These are phyloP conservation scores for Tiliacea aurago DNA, from an alignment of 2,888 invertebrate species.

Conservation along the genomic window DNA sequence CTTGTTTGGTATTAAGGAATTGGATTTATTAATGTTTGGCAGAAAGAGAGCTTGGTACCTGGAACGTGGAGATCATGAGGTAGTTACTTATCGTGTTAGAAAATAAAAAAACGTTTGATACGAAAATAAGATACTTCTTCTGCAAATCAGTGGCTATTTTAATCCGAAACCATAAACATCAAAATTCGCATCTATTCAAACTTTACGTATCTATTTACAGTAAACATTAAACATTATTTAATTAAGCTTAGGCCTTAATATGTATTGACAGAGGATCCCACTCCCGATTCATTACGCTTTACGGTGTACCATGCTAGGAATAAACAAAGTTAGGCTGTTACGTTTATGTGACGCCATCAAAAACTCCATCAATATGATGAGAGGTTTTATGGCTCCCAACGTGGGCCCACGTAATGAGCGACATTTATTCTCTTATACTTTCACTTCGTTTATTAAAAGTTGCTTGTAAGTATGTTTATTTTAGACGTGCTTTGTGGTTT, in stretches of 20 bases:
- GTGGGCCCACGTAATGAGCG: constrained; percentile 74
- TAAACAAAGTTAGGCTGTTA: constrained; percentile 77
- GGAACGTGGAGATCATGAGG: background rate
- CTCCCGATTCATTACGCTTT: constrained; percentile 59
- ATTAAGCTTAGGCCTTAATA: constrained; percentile 33
- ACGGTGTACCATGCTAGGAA: constrained; percentile 57
- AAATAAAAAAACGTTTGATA: background rate
- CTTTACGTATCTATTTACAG: constrained; percentile 17
- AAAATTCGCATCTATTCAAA: constrained; percentile 15
- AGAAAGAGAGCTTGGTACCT: constrained; percentile 1
- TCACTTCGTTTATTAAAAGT: constrained; percentile 65
- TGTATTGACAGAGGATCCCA: constrained; percentile 50
- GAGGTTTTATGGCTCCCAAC: constrained; percentile 70
- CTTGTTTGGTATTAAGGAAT: background rate
- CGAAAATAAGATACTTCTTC: background rate
- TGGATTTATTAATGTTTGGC: background rate
- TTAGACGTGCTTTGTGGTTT: background rate
- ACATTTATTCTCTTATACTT: constrained; percentile 72
- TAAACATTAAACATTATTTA: constrained; percentile 23
- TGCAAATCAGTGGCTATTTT: background rate
- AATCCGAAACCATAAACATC: constrained; percentile 3
- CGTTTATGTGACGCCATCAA: constrained; percentile 78
- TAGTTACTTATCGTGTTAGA: background rate
- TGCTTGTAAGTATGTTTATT: constrained; percentile 31
- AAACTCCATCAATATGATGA: constrained; percentile 74